Percentiles rank a stretch among this genome's conserved stretches.
phyloP scores from a whole-genome alignment of 2,797 vertebrate species.

The Mormyrops boulengeri region DNA sequence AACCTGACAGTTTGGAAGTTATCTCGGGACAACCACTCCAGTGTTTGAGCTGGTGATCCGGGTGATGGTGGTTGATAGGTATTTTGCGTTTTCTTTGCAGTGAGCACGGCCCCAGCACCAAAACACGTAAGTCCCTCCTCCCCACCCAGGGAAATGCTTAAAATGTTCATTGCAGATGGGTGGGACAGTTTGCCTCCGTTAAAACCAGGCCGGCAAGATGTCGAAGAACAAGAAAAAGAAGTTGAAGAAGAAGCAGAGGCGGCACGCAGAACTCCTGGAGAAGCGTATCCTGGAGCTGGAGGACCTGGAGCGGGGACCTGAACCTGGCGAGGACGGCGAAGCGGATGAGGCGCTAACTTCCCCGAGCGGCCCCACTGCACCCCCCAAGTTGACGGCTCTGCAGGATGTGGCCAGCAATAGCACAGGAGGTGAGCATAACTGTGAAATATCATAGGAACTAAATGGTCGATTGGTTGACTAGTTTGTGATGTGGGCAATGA shows the following conservation, averaged over 20 bases:
- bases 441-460: background rate
- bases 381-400: slow-evolving; percentile 59
- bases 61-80: background rate
- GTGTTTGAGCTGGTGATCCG: background rate
- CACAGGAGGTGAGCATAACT: slow-evolving; percentile 35
- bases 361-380: slow-evolving; percentile 58
- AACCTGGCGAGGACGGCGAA: slow-evolving; percentile 64
- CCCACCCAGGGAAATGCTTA: background rate
- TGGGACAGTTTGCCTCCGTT: background rate
- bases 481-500: slow-evolving; percentile 1
- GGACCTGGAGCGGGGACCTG: slow-evolving; percentile 69
- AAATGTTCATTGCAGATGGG: background rate
- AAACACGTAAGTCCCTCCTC: slow-evolving; percentile 77
- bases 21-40: background rate
- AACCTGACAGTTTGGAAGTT: background rate
- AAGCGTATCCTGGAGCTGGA: slow-evolving; percentile 88
- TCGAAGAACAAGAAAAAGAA: slow-evolving; percentile 99
- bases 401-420: slow-evolving; percentile 63
- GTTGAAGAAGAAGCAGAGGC: slow-evolving; percentile 96
- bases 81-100: slow-evolving; percentile 54
- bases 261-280: slow-evolving; percentile 87
- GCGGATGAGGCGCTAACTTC: slow-evolving; percentile 57
- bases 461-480: background rate
- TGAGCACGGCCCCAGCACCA: slow-evolving; percentile 88
- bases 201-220: slow-evolving; percentile 78